A percentile compares a stretch with the other conserved stretches of the same genome.
These are phyloP conservation scores for Orgyia antiqua DNA, from an alignment of 2,888 invertebrate species.

Conservation along the genomic window DNA sequence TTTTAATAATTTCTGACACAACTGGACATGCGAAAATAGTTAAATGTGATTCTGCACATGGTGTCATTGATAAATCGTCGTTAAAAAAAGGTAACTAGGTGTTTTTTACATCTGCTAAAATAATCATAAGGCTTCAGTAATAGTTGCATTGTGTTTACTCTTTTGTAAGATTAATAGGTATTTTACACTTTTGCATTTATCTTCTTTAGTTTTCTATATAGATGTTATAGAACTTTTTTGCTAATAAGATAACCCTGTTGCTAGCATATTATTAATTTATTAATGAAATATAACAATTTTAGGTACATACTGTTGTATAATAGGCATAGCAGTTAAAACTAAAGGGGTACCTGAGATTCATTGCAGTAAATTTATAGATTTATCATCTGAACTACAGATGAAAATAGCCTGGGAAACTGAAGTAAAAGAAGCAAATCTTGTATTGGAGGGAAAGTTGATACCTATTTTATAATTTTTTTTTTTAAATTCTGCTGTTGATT, in stretches of 20 bases:
- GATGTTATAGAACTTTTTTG: no score
- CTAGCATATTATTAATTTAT: no score
- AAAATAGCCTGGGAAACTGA: constrained; percentile 57
- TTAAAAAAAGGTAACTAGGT: constrained; percentile 60
- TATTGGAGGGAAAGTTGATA: constrained; percentile 48
- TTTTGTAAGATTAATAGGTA: no score
- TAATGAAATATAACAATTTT: no score
- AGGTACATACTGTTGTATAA: constrained; percentile 67
- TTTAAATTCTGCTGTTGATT: not conserved
- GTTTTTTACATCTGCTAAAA: no score
- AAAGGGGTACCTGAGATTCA: constrained; percentile 63
- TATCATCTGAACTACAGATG: constrained; percentile 50
- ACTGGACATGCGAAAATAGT: constrained; percentile 61
- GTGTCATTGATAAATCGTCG: constrained; percentile 52
- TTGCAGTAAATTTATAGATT: constrained; percentile 59
- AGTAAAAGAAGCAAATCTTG: constrained; percentile 55
- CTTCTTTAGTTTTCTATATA: no score
- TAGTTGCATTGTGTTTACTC: no score
- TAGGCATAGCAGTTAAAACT: constrained; percentile 57
- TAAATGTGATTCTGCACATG: constrained; percentile 61
- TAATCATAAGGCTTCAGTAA: no score
- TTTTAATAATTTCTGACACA: constrained; percentile 60
- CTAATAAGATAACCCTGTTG: no score
- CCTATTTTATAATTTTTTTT: constrained; percentile 27
- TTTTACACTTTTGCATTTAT: no score